Base-by-base conservation (phyloP, 2,113 vertebrate genomes). In the Caretta caretta region DNA sequence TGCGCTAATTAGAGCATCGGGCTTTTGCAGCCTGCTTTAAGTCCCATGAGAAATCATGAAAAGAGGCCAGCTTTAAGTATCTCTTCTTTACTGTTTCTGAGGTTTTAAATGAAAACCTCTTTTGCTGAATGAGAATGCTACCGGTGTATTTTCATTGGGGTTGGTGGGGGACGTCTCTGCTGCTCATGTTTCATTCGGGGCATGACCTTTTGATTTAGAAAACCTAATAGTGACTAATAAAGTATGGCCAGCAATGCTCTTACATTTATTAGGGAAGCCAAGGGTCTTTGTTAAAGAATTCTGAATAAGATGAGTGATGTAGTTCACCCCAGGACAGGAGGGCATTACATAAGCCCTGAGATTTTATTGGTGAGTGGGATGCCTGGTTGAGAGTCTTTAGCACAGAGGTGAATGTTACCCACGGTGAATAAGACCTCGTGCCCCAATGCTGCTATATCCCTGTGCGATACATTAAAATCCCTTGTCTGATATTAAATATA, bases 1-100 rank as follows among this genome's bases (percentile, higher is more conserved):
- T 72, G 82, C 94, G 90, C 95, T 97, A 97, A 98, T 97, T 98
- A 97, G 91, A 98, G 88, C 94, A 98, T 49, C 87, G 97, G 92
- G 56, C 65, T 96, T 96, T 89, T 89, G 91, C 84, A 97, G 81
- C 22, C 80, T 95, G 91, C 86, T 80, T 93, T 95, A 90, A 92
- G 88, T 95, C 97, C 83, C 92, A 25, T 51, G 87, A 97, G 97
- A 95, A 97, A 97, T 93, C 87, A 88, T 57, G 53, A 84, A 97
- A 95, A 97, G 92, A 95, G 92, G 49, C 72, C 97, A 80, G 56
- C 42, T 94, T 89, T 89, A 87, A 97, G 53, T 93, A 87, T 95
- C 95, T 96, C 48, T 93, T 82, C 86, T 89, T 54, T 78, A 78
- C 84, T 82, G 75, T 92, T 59, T 88, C 82, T 53, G 81, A 92